A percentile compares a stretch with the other conserved stretches of the same genome.
Conservation (phyloP, 2,113 vertebrate species). For the Corvus cornix region DNA sequence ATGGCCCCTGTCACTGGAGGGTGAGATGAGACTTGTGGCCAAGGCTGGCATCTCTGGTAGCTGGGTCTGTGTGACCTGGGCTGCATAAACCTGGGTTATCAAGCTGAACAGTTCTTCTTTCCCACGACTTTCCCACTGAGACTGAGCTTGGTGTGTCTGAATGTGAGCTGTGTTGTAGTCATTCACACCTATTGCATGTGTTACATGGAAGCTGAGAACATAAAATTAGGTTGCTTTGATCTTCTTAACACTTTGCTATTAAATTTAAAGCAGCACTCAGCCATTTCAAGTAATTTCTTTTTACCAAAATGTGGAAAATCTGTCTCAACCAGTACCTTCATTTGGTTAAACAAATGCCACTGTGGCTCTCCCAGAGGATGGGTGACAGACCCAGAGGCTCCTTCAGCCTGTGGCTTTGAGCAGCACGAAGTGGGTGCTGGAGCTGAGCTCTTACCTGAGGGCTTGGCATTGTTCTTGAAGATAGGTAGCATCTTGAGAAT, state of each 20-base stretch:
- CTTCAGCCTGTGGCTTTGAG: background rate
- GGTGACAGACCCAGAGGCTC: fast-evolving
- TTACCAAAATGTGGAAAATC: background rate
- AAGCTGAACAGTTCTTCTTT: background rate
- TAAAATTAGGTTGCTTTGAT: slow-evolving; percentile 18
- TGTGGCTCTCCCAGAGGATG: background rate
- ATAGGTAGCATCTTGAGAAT: background rate
- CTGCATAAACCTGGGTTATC: fast-evolving
- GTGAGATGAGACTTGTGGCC: background rate
- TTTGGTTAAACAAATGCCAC: background rate
- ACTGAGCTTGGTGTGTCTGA: background rate
- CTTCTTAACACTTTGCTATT: background rate
- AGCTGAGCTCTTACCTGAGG: background rate
- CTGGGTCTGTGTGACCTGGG: background rate
- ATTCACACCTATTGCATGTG: background rate
- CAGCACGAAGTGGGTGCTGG: background rate
- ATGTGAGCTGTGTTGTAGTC: background rate
- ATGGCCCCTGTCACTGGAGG: fast-evolving
- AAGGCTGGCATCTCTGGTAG: background rate
- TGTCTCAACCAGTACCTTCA: background rate
- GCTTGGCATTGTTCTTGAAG: background rate
- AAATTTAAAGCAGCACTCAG: background rate
- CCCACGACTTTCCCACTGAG: background rate
- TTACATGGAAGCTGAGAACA: background rate
- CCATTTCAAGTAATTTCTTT: background rate